Base-by-base conservation (phyloP, 2,888 invertebrate species). In the Fissipunctia ypsillon region DNA sequence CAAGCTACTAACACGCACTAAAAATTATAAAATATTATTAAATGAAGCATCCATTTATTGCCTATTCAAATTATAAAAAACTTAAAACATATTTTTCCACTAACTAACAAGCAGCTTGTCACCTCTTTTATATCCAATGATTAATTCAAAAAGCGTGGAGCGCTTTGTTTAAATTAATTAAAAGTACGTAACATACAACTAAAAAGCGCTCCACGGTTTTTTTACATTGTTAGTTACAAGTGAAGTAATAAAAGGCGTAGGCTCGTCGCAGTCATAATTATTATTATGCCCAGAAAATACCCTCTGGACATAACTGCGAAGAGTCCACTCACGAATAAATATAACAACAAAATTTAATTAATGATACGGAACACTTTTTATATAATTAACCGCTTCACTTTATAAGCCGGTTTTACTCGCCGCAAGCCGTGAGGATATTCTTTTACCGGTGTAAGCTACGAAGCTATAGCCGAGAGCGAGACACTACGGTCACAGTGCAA, bases 371-470 rank as follows among this genome's bases (percentile, higher is more conserved):
- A 71, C 77, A 68, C 22, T 81, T 68, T 57, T 56, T 43, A n/a
- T 45, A 52, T 41, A 81, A 76, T 81, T 71, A 69, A 76, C 77
- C 68, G 77, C 71, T 71, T 76, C 63, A 48, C 22, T 76, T 22
- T 52, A 67, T 25, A 59, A 80, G 35, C 80, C 68, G 68, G 80
- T 80, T 80, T 81, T 50, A 52, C 64, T 68, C 35, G 70, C 48
- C 48, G 43, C 52, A n/a, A 50, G 68, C n/a, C 28, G 50, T 57
- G 54, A 28, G 43, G 81, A 35, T 78, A 74, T 66, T 63, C 31
- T 60, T 80, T 76, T 76, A 80, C 70, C 80, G 81, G 50, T 41
- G 7, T 76, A 48, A 68, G 41, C 10, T 61, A 41, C 38, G 69
- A 48, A 68, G 41, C 10, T 61, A 41, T 38, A 56, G 54, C 41